These are phyloP conservation scores for Lophotriccus pileatus DNA, from an alignment of 2,797 vertebrate species.

Conservation along the genomic window DNA sequence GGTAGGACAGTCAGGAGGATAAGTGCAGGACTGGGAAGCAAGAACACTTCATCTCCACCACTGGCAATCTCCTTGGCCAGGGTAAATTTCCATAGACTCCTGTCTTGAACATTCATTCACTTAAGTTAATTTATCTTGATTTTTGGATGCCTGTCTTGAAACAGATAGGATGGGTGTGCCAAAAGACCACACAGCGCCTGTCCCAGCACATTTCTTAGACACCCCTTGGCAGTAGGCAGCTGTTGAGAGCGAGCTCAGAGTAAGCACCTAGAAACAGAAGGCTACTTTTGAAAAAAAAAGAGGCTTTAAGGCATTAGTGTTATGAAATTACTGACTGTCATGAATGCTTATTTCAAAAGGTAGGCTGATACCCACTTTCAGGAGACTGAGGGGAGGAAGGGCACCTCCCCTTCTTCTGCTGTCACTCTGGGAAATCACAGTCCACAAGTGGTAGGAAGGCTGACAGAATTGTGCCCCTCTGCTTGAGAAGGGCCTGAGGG, in stretches of 20 bases:
- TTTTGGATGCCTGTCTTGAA: background rate
- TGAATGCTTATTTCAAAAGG: background rate
- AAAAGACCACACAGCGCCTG: background rate
- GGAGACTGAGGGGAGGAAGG: background rate
- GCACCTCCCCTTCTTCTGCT: background rate
- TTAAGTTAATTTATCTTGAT: background rate
- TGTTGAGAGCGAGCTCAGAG: background rate
- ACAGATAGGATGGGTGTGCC: background rate
- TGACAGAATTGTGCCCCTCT: background rate
- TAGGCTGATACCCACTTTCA: background rate
- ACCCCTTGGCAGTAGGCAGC: background rate
- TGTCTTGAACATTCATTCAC: background rate
- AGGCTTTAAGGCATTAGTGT: background rate
- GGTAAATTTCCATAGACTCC: background rate
- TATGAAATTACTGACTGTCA: background rate
- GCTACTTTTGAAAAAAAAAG: background rate
- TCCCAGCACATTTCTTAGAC: background rate
- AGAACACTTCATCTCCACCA: background rate
- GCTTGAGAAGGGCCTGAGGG: background rate
- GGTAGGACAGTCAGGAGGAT: background rate
- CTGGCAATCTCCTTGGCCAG: background rate
- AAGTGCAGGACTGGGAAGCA: background rate
- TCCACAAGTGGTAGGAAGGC: rapidly evolving
- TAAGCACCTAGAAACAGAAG: background rate
- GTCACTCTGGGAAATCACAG: background rate